phyloP scores from a whole-genome alignment of 2,797 vertebrate genomes.

The Novumbra hubbsi region DNA sequence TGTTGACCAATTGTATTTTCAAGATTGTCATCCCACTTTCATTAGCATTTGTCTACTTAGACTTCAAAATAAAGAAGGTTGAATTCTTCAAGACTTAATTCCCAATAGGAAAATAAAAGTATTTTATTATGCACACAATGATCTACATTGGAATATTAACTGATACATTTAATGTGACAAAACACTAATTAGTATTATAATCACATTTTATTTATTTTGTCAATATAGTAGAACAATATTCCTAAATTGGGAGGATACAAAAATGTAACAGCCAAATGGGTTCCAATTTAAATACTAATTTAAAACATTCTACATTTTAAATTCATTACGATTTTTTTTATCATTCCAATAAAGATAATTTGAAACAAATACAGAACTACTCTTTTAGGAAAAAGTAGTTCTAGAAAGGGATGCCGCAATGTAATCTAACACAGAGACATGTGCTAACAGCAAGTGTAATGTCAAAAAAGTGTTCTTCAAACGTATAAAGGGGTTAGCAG shows the following conservation, averaged over 20 bases:
- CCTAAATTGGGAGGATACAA: too few relatives aligned
- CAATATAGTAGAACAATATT: too few relatives aligned
- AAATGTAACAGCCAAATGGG: too few relatives aligned
- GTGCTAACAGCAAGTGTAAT: not conserved
- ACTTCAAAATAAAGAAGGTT: not conserved
- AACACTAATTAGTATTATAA: not conserved
- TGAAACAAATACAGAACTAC: too few relatives aligned
- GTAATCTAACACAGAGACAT: not conserved
- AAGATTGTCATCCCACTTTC: not conserved
- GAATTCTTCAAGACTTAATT: not conserved
- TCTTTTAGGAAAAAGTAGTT: not conserved
- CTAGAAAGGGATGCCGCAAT: not conserved
- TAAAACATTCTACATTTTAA: too few relatives aligned
- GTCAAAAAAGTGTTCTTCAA: slow-evolving; percentile 23
- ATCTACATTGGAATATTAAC: too few relatives aligned
- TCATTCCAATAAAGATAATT: too few relatives aligned
- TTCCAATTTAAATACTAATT: too few relatives aligned
- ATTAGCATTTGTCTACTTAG: not conserved
- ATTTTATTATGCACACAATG: too few relatives aligned
- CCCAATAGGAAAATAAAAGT: not conserved
- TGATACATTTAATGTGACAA: too few relatives aligned
- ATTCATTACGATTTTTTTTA: too few relatives aligned
- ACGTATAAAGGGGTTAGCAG: slow-evolving; percentile 46
- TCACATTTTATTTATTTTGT: not conserved
- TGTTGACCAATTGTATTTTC: not conserved